These are phyloP conservation scores for Perdita meconis DNA, from an alignment of 2,888 invertebrate species.

Conservation along the genomic window DNA sequence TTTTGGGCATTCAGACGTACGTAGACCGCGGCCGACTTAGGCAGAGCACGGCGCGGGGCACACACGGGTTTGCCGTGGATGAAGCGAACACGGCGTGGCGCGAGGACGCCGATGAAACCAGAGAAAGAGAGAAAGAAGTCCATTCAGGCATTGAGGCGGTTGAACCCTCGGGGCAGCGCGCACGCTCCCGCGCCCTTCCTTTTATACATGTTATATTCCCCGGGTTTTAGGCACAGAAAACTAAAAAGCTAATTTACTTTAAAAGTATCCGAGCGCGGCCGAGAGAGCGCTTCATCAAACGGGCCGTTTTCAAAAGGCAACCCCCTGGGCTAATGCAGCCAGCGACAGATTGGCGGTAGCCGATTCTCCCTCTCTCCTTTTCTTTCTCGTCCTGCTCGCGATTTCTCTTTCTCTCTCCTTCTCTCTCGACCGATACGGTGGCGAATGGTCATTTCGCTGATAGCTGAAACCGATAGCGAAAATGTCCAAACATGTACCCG, in stretches of 20 bases:
- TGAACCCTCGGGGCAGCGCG: constrained; percentile 69
- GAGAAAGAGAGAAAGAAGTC: constrained; percentile 43
- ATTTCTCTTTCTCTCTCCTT: too few relatives aligned
- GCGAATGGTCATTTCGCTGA: constrained; percentile 83
- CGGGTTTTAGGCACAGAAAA: constrained; percentile 82
- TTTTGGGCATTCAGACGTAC: constrained; percentile 80
- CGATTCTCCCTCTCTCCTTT: constrained; percentile 65
- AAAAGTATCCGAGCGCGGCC: constrained; percentile 79
- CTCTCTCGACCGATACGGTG: constrained; percentile 51
- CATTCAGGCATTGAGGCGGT: constrained; percentile 75
- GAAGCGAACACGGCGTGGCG: too few relatives aligned
- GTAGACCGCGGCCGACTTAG: constrained; percentile 67
- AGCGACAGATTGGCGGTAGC: constrained; percentile 83
- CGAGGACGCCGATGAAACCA: constrained; percentile 11
- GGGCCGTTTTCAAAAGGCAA: constrained; percentile 79
- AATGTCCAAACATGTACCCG: constrained; percentile 77
- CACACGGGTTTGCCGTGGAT: constrained; percentile 7
- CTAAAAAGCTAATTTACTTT: constrained; percentile 85
- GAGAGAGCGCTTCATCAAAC: constrained; percentile 76
- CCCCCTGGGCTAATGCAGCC: constrained; percentile 81
- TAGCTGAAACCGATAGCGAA: constrained; percentile 80
- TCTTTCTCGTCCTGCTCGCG: constrained; percentile 24
- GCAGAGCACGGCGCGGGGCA: constrained; percentile 37
- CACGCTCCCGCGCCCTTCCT: constrained; percentile 70
- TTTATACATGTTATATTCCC: constrained; percentile 77